Percentiles rank a stretch among this genome's conserved stretches.
Evolutionary conservation across 2,888 invertebrate species (phyloP).

Genomic region (Plebejus argus): DNA sequence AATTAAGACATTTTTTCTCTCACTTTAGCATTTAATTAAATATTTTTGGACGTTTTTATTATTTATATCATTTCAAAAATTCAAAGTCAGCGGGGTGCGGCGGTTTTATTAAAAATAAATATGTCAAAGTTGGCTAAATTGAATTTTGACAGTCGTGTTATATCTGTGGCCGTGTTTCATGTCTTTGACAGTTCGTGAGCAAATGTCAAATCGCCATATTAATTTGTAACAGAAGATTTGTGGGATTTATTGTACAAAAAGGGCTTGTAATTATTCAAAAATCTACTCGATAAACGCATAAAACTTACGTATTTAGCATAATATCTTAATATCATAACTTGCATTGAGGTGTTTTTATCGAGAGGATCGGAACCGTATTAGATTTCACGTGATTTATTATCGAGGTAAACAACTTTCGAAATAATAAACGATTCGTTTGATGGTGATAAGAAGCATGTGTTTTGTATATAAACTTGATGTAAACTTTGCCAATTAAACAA

Average conservation of each 20-base stretch:
- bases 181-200: neutral
- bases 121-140: neutral
- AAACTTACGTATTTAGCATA: neutral
- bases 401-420: conserved; percentile 61
- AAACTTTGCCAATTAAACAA: neutral
- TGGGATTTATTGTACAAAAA: neutral
- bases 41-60: no score
- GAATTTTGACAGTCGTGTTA: conserved; percentile 4
- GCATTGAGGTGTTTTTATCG: neutral
- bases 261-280: neutral
- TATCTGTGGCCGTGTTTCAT: neutral
- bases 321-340: neutral
- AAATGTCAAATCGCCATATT: conserved; percentile 1
- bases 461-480: conserved; percentile 37
- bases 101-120: neutral
- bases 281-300: neutral
- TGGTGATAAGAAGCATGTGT: conserved; percentile 34
- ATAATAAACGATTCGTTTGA: conserved; percentile 16
- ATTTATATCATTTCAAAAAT: no score
- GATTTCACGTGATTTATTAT: conserved; percentile 27
- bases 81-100: neutral
- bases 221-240: neutral
- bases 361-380: neutral
- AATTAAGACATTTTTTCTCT: no score
- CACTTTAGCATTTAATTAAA: no score